These are phyloP conservation scores for Drosophila sp. DNA, from an alignment of 1,140 invertebrate genomes.

Conservation along the genomic window DNA sequence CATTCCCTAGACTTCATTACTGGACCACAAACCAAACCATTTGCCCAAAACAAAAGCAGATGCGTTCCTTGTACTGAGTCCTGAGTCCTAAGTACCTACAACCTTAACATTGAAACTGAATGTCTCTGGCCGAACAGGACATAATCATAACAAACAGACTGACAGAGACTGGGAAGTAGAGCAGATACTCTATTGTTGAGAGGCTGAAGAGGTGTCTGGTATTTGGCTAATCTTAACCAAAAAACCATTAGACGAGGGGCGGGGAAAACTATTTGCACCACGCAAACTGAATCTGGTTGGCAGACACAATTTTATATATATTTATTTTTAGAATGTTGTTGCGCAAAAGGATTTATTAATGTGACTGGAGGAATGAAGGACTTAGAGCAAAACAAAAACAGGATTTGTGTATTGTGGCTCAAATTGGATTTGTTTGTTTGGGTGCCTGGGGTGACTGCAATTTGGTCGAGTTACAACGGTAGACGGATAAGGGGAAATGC, in stretches of 20 bases:
- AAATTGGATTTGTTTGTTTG: constrained; percentile 76
- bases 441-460: constrained; percentile 56
- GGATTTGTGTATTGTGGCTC: constrained; percentile 73
- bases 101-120: constrained; percentile 17
- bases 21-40: constrained; percentile 26
- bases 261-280: constrained; percentile 35
- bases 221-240: constrained; percentile 53
- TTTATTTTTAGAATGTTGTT: constrained; percentile 34
- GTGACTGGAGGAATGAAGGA: constrained; percentile 22
- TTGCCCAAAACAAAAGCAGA: constrained; percentile 38
- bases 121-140: constrained; percentile 11
- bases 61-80: constrained; percentile 1
- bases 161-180: constrained; percentile 5
- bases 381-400: constrained; percentile 66
- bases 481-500: neutral
- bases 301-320: constrained; percentile 35
- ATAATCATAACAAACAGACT: constrained; percentile 44
- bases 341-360: constrained; percentile 53
- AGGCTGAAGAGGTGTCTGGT: constrained; percentile 43
- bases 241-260: constrained; percentile 34
- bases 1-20: constrained; percentile 25
- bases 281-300: constrained; percentile 18
- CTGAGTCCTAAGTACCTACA: neutral
- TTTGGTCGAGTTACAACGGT: constrained; percentile 37
- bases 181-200: constrained; percentile 12